Conservation (phyloP, 2,888 invertebrate species). For the Netelia inedita region DNA sequence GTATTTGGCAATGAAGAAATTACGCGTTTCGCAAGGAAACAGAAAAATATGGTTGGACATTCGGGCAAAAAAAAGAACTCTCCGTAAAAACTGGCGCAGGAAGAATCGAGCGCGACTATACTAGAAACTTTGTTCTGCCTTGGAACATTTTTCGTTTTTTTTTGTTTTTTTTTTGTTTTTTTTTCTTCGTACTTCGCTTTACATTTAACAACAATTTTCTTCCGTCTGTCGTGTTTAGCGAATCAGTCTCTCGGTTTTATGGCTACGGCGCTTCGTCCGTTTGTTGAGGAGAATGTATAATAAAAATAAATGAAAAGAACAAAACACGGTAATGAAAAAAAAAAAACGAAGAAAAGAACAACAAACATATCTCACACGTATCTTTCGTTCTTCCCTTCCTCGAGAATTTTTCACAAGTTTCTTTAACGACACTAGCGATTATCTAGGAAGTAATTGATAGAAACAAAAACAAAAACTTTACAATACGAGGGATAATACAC, state of each 20-base stretch:
- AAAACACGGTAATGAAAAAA: slow-evolving; percentile 30
- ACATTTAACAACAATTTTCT: slow-evolving; percentile 47
- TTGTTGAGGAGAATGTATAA: neutral
- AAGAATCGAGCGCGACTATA: slow-evolving; percentile 32
- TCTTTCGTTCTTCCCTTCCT: slow-evolving; percentile 19
- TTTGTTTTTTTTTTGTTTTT: slow-evolving; percentile 18
- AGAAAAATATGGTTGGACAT: neutral
- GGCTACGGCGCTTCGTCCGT: slow-evolving; percentile 64
- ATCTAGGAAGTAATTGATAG: slow-evolving; percentile 63
- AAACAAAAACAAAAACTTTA: slow-evolving; percentile 66
- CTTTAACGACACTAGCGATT: slow-evolving; percentile 53
- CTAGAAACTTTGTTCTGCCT: slow-evolving; percentile 61
- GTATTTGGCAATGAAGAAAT: too few species aligned
- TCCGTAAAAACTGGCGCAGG: slow-evolving; percentile 8
- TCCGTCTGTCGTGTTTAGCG: slow-evolving; percentile 64
- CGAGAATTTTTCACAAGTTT: slow-evolving; percentile 38
- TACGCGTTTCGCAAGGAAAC: too few species aligned
- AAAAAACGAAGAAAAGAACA: slow-evolving; percentile 52
- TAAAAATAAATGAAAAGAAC: neutral
- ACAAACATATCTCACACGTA: slow-evolving; percentile 40
- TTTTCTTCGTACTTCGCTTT: slow-evolving; percentile 42
- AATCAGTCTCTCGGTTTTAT: slow-evolving; percentile 71
- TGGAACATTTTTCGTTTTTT: slow-evolving; percentile 47
- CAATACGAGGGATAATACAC: slow-evolving; percentile 68
- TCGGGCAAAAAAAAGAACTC: slow-evolving; percentile 16